Evolutionary conservation across 2,888 invertebrate species (phyloP), one percentile per base, ranked within the genome.

Genomic region (Zonitis immaculata): DNA sequence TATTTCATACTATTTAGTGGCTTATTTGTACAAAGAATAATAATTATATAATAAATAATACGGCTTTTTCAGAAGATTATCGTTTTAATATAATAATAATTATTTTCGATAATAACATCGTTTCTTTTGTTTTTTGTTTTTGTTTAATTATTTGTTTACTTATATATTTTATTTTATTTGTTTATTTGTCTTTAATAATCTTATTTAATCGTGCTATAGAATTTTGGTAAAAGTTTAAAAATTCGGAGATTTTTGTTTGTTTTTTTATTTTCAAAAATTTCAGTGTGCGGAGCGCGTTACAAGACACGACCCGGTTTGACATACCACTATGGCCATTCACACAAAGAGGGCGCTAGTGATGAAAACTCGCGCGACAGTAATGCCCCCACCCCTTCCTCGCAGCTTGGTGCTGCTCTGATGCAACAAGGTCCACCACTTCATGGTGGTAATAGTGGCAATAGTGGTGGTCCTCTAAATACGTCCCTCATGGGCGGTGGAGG

Each of bases 251-350:
- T 44, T 57, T 52, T 60, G 56, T 59, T 54, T 61, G 57, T 60
- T 61, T 62, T 56, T 54, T 58, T 57, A 28, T 56, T 58, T 54
- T 53, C 49, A 53, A 58, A 68, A 70, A 66, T 76, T 83, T 77
- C 86, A 92, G 92, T 91, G 76, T 96, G 95, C 84, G 91, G 92
- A 76, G 93, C 93, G 71, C 88, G 94, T 73, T 95, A 96, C 87
- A 95, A 96, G 84, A 95, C 95, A 63, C 86, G 95, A 66, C 94
- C 95, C 65, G 95, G 95, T 65, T 85, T 96, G 74, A 93, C 91
- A 69, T 95, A 95, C 83, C 95, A 96, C 85, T 91, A 90, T 83
- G 88, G 89, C 73, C 94, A 94, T 81, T 90, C 91, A 72, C 92
- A 93, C 83, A 82, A 83, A 77, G 82, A 83, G 70, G 78, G 81